Evolutionary conservation across 92 coral and sea anemone species (phyloP), one percentile per base, ranked within the genome.

Genomic region (Plumapathes pennacea): DNA sequence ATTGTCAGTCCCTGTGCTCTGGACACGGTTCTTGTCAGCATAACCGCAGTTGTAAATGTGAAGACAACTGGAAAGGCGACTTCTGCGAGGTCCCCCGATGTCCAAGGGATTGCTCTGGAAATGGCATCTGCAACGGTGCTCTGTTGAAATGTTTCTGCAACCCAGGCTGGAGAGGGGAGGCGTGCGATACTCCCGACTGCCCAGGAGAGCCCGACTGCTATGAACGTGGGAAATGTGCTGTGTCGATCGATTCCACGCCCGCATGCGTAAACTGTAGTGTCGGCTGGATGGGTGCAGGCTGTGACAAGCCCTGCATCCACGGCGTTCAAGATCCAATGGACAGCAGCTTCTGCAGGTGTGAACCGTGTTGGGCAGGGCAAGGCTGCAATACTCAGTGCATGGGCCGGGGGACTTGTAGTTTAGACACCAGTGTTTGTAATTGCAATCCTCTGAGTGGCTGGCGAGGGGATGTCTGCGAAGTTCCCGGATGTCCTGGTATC

Each of bases 251-350:
- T 4, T 51, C 96, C 5, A 66, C 68, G 32, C 62, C 78, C 3
- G 83, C 63, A 20, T 92, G 98, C 64, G 70, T 55, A 2, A 92
- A 92, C 79, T 92, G 98, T 58, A 53, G 77, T 22, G 54, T 33
- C 24, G 98, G 98, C 1, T 92, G 98, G 98, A 92, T 92, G 98
- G 98, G 98, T 10, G 77, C 92, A 6, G 89, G 81, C 0, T 92
- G 98, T 60, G 71, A 84, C 12, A 83, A 92, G 15, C 94, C 88
- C n/a, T 92, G 98, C 39, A 69, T 80, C 26, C 78, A 84, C 57
- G 98, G 98, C 12, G 33, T 34, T 4, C 98, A 92, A 54, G 37
- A 32, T 33, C 98, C 98, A 0, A 80, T 88, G 89, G 83, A 92
- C 76, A 92, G 98, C 38, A 96, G 98, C 15, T 29, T 89, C 23